phyloP scores from a whole-genome alignment of 1,140 invertebrate genomes.

The Limonius californicus region DNA sequence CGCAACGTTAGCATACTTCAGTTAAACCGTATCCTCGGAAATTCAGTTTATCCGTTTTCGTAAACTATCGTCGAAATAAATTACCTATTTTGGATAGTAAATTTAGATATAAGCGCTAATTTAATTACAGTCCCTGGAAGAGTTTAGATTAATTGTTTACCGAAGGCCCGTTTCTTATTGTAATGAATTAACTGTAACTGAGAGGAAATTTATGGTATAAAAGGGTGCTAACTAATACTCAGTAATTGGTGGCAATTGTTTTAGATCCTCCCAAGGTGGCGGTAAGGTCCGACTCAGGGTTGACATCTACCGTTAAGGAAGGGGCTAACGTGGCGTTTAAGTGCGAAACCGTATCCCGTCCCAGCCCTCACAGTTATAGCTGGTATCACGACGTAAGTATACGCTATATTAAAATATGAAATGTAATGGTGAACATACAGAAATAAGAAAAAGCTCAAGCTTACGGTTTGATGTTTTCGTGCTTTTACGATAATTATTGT shows the following conservation, averaged over 20 bases:
- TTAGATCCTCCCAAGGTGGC: constrained; percentile 44
- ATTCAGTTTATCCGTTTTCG: background rate
- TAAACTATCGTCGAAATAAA: background rate
- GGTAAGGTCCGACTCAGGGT: constrained; percentile 42
- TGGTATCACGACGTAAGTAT: constrained; percentile 60
- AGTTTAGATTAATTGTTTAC: no score
- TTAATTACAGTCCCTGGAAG: no score
- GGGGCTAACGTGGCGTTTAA: constrained; percentile 56
- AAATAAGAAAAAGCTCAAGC: no score
- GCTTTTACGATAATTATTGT: no score
- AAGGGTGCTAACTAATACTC: background rate
- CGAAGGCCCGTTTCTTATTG: no score
- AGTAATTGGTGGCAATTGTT: constrained; percentile 26
- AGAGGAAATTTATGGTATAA: background rate
- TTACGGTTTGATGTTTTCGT: no score
- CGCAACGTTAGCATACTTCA: constrained; percentile 26
- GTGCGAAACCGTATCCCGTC: constrained; percentile 56
- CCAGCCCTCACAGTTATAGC: constrained; percentile 50
- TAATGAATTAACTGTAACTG: no score
- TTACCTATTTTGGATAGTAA: no score
- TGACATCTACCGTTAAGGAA: constrained; percentile 44
- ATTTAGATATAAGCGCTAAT: no score
- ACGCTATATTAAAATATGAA: background rate
- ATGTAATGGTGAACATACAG: background rate
- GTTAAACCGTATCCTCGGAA: constrained; percentile 27